These are phyloP conservation scores for Lacanobia oleracea DNA, from an alignment of 2,888 invertebrate genomes.

Conservation along the genomic window DNA sequence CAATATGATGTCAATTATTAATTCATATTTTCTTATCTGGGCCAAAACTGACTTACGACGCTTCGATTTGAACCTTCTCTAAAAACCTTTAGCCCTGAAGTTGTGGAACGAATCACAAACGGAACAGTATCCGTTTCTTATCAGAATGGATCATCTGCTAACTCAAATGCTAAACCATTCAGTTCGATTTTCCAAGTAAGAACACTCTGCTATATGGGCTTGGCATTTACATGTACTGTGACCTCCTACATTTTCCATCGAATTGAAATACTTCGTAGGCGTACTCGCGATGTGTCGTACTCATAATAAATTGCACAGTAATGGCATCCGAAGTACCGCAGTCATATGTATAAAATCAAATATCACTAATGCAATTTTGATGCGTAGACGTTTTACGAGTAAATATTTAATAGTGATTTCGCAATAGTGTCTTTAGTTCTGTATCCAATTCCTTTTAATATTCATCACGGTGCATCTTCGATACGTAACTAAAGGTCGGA, in stretches of 20 bases:
- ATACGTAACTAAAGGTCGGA: constrained; percentile 67
- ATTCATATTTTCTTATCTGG: background rate
- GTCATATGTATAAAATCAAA: constrained; percentile 47
- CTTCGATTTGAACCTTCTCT: background rate
- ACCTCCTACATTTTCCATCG: constrained; percentile 43
- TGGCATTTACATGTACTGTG: constrained; percentile 49
- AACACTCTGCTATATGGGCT: constrained; percentile 4
- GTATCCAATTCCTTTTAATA: constrained; percentile 64
- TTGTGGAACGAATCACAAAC: background rate
- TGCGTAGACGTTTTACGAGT: constrained; percentile 54
- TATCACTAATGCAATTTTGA: constrained; percentile 62
- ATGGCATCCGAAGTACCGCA: constrained; percentile 28
- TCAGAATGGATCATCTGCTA: constrained; percentile 24
- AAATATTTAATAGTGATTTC: constrained; percentile 61
- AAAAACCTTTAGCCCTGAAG: background rate
- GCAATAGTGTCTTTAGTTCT: constrained; percentile 66
- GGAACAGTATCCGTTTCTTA: constrained; percentile 18
- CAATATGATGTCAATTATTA: background rate
- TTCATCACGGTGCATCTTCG: constrained; percentile 66
- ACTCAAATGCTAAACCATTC: constrained; percentile 37
- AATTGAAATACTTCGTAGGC: constrained; percentile 38
- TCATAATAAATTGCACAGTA: constrained; percentile 49
- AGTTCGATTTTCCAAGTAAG: constrained; percentile 22
- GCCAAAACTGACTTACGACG: background rate
- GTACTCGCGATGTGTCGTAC: constrained; percentile 38